A percentile compares a stretch with the other conserved stretches of the same genome.
Evolutionary conservation across 1,140 invertebrate species (phyloP).

Genomic region (Frieseomelitta varia): DNA sequence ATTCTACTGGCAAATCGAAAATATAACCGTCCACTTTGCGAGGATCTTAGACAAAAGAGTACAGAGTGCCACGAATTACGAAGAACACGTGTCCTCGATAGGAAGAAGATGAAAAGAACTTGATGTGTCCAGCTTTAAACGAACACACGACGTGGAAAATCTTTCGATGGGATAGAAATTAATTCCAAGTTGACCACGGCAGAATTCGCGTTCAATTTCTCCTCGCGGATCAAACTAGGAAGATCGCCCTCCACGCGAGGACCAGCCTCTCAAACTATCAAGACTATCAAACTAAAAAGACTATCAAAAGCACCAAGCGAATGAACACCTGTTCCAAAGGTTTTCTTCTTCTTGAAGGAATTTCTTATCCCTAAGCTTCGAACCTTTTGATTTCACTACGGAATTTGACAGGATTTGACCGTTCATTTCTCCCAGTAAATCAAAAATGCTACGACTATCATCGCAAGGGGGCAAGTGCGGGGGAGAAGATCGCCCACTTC

Average conservation of each 20-base stretch:
- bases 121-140: not conserved
- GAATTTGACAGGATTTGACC: too few relatives aligned
- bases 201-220: not conserved
- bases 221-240: slow-evolving; percentile 20
- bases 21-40: too few relatives aligned
- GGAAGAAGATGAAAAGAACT: not conserved
- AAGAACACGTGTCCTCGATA: not conserved
- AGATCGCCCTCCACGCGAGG: slow-evolving; percentile 25
- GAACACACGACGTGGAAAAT: too few relatives aligned
- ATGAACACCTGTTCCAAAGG: not conserved
- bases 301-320: slow-evolving; percentile 18
- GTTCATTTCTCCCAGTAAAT: not conserved
- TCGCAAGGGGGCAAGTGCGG: not conserved
- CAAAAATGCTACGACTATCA: slow-evolving; percentile 41
- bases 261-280: too few relatives aligned
- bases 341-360: not conserved
- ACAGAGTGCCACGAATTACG: too few relatives aligned
- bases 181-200: too few relatives aligned
- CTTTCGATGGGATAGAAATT: too few relatives aligned
- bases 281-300: too few relatives aligned
- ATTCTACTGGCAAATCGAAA: too few relatives aligned
- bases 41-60: too few relatives aligned
- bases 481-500: slow-evolving; percentile 29
- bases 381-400: too few relatives aligned
- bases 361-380: not conserved